A percentile compares a stretch with the other conserved stretches of the same genome.
Conservation (phyloP, 2,797 vertebrate species). For the Holocentrus rufus region DNA sequence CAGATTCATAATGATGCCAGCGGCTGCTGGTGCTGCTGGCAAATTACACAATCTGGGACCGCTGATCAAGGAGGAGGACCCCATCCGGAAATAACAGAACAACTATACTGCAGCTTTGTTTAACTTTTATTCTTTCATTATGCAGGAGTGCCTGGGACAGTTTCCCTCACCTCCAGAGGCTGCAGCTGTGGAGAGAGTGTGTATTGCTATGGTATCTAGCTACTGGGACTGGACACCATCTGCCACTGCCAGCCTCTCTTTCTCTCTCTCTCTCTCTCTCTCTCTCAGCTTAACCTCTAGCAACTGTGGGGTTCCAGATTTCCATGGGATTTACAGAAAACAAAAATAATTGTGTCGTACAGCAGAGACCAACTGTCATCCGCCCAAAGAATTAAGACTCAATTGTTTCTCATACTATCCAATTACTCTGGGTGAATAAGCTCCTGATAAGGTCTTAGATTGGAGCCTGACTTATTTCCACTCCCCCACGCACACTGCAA, state of each 20-base stretch:
- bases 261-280: slow-evolving; percentile 4
- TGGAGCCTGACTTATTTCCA: slow-evolving; percentile 27
- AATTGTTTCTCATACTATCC: slow-evolving; percentile 28
- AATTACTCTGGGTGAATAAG: slow-evolving; percentile 24
- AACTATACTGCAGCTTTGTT: neutral
- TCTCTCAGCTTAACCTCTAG: slow-evolving; percentile 10
- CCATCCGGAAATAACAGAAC: neutral
- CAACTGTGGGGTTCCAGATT: neutral
- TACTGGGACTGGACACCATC: slow-evolving; percentile 1
- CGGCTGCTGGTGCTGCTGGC: slow-evolving; percentile 32
- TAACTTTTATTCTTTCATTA: neutral
- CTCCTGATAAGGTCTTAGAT: slow-evolving; percentile 32
- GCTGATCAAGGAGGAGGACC: neutral
- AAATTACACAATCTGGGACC: neutral
- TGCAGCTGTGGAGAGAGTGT: neutral
- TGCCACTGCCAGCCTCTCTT: neutral
- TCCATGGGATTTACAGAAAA: too few relatives aligned
- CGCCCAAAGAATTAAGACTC: neutral
- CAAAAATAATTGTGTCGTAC: neutral
- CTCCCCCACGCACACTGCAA: slow-evolving; percentile 34
- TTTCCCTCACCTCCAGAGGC: neutral
- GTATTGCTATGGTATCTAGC: slow-evolving; percentile 12
- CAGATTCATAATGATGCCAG: slow-evolving; percentile 50
- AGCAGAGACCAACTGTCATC: slow-evolving; percentile 11
- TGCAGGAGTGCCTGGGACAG: slow-evolving; percentile 3